Percentiles rank a stretch among this genome's conserved stretches.
These are phyloP conservation scores for cat (Felis catus) DNA, from an alignment of 2,113 vertebrate species.

Conservation along the genomic window DNA sequence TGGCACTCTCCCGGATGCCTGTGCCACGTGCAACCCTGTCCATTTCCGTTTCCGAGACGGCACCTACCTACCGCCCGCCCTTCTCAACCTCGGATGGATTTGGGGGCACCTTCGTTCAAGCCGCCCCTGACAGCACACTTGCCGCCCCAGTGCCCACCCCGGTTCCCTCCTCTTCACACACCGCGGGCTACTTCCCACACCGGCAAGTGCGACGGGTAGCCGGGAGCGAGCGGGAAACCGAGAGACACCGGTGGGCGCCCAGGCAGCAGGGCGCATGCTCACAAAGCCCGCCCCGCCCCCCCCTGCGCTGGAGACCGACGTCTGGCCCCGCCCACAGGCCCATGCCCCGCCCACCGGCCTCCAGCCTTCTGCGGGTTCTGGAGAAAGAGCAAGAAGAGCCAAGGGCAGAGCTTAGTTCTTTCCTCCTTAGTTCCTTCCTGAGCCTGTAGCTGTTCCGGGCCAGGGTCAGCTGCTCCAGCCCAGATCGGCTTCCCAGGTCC, in stretches of 20 bases:
- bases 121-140: not conserved
- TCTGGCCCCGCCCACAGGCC: not conserved
- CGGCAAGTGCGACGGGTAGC: not conserved
- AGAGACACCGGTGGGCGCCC: rapidly evolving
- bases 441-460: not conserved
- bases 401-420: not conserved
- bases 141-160: not conserved
- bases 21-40: not conserved
- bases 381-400: not conserved
- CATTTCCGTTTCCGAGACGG: not conserved
- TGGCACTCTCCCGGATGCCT: rapidly evolving
- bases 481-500: not conserved
- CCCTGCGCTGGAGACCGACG: rapidly evolving
- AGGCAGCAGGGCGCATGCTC: not conserved
- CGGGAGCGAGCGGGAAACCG: not conserved
- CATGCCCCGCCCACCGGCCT: not conserved
- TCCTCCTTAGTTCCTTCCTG: too few species aligned
- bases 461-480: not conserved
- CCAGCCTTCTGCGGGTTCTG: not conserved
- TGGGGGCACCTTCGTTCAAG: not conserved
- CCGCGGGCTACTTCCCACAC: not conserved
- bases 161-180: not conserved
- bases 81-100: not conserved
- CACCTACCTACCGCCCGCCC: not conserved
- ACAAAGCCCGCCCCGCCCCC: not conserved